Base-by-base conservation (phyloP, 2,797 vertebrate species). In the Miichthys miiuy region DNA sequence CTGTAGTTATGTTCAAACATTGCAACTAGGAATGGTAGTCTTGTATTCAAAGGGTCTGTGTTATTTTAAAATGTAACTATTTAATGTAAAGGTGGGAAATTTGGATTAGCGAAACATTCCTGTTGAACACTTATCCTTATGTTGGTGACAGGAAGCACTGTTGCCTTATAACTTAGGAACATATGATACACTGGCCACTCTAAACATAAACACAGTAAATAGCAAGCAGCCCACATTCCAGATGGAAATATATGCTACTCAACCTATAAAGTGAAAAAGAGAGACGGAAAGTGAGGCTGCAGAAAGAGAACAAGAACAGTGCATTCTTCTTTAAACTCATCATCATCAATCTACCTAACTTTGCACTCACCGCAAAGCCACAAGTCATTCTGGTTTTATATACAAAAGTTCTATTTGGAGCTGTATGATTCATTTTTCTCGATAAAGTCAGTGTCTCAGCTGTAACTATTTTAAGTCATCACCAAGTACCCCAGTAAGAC, bases 151-250 rank as follows among this genome's bases (percentile, higher is more conserved):
- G 65, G 38, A 81, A 55, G 51, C 50, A 20, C 30, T 70, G 52
- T 66, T 77, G 52, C 47, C 18, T 42, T 70, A 44, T 58, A 64
- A 6, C 64, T 67, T 34, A 68, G 6, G 12, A 76, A 65, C 63
- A 73, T 69, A 71, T 47, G 38, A 75, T 68, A 42, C 68, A 75
- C 58, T 63, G 63, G 47, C 48, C 50, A 56, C 42, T 64, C 75
- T 64, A 79, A 76, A 88, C 81, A 72, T 79, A 72, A 88, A 74
- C 66, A 72, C 25, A 62, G 78, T 51, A 80, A 77, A 87, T 52
- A 75, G 68, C 47, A 68, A 80, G 68, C 60, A 79, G 60, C 58
- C 74, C 54, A 79, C 77, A 80, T 82, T 85, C 56, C 79, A 75
- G 77, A 88, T 88, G 64, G 54, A 87, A 84, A 84, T 77, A 75